Conservation (phyloP, 1,140 invertebrate species). For the Liolophura sinensis region DNA sequence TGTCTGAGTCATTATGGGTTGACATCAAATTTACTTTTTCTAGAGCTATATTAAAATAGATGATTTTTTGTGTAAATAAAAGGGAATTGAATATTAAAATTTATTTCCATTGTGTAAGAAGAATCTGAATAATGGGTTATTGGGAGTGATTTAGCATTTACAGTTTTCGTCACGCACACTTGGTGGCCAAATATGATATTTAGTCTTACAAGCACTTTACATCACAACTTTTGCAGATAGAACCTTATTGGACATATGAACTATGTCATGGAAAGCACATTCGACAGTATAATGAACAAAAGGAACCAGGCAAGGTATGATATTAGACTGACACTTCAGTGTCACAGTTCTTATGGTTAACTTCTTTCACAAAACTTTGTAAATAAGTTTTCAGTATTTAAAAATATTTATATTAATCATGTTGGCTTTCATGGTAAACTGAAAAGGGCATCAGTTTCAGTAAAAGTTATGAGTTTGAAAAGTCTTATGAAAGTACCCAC, state of each 20-base stretch:
- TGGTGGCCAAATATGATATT: background rate
- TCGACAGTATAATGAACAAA: slow-evolving; percentile 92
- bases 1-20: background rate
- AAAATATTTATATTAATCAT: no score
- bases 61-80: background rate
- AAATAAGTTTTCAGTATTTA: no score
- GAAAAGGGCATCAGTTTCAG: no score
- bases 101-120: background rate
- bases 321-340: no score
- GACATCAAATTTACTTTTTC: background rate
- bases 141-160: background rate
- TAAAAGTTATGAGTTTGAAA: no score
- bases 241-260: slow-evolving; percentile 97
- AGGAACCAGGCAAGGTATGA: slow-evolving; percentile 66
- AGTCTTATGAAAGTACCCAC: no score
- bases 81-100: background rate
- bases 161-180: background rate
- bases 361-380: no score
- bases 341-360: background rate
- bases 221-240: slow-evolving; percentile 66
- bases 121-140: background rate
- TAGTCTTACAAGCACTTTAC: slow-evolving; percentile 12
- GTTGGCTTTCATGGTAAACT: no score
- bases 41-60: background rate
- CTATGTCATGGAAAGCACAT: slow-evolving; percentile 90